Conservation (phyloP, 1,140 invertebrate genomes). For the Aethina tumida region DNA sequence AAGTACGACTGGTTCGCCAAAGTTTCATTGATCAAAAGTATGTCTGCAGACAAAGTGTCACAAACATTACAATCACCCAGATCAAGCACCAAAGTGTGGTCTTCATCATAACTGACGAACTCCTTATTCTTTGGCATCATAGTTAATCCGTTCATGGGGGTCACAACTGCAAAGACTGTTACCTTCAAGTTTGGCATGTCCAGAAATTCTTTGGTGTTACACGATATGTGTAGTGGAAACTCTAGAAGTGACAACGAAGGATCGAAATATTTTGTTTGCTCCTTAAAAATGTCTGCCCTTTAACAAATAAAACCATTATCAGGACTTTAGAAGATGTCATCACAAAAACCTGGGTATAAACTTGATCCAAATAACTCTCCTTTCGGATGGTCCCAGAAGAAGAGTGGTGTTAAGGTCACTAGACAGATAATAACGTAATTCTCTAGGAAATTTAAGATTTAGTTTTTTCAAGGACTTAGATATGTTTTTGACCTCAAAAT, state of each 20-base stretch:
- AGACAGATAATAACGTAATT: slow-evolving; percentile 17
- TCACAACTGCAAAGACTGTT: slow-evolving; percentile 20
- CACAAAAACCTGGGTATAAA: slow-evolving; percentile 18
- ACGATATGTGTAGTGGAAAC: slow-evolving; percentile 18
- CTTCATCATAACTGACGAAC: too few relatives aligned
- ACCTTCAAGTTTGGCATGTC: slow-evolving; percentile 19
- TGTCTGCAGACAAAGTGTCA: slow-evolving; percentile 20
- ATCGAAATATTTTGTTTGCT: slow-evolving; percentile 19
- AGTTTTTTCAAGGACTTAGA: slow-evolving; percentile 16
- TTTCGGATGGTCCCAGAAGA: slow-evolving; percentile 13
- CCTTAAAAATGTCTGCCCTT: neutral
- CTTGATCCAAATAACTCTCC: slow-evolving; percentile 15
- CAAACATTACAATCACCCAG: slow-evolving; percentile 21
- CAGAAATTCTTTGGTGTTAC: slow-evolving; percentile 14
- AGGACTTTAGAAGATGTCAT: slow-evolving; percentile 1
- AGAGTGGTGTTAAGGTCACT: slow-evolving; percentile 11
- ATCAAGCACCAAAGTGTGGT: slow-evolving; percentile 16
- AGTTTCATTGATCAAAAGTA: slow-evolving; percentile 20
- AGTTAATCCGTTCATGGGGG: slow-evolving; percentile 15
- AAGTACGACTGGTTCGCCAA: slow-evolving; percentile 18
- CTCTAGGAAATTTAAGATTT: slow-evolving; percentile 17
- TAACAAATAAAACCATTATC: slow-evolving; percentile 3
- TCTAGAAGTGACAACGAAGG: slow-evolving; percentile 17
- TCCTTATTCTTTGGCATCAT: slow-evolving; percentile 7
- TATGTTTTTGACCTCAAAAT: slow-evolving; percentile 19